phyloP scores from a whole-genome alignment of 2,113 vertebrate genomes.

The Hirundichthys speculiger region DNA sequence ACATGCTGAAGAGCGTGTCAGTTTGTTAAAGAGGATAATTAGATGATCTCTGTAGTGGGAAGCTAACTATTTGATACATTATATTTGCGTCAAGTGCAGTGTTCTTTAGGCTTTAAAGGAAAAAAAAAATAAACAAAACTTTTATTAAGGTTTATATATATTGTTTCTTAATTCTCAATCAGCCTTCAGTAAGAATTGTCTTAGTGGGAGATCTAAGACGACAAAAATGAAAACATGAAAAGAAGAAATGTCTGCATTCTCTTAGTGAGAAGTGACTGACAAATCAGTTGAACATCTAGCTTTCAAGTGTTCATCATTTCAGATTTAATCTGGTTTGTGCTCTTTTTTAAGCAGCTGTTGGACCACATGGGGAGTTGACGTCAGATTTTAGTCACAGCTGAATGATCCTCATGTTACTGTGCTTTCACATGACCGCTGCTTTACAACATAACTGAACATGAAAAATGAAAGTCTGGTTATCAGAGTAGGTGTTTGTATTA shows the following conservation, averaged over 20 bases:
- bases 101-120: constrained; percentile 3
- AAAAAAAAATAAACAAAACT: no score
- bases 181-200: constrained; percentile 8
- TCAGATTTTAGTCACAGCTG: constrained; percentile 10
- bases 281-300: constrained; percentile 37
- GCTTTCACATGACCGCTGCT: neutral
- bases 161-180: no score
- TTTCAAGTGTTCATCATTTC: constrained; percentile 1
- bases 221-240: constrained; percentile 26
- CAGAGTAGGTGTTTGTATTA: neutral
- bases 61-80: no score
- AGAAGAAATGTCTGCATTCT: constrained; percentile 28
- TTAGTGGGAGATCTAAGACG: constrained; percentile 41
- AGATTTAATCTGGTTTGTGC: constrained; percentile 30
- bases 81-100: constrained; percentile 25
- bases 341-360: constrained; percentile 38
- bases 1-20: neutral
- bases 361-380: constrained; percentile 24
- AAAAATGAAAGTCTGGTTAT: neutral
- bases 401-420: constrained; percentile 24
- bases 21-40: neutral
- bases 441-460: neutral
- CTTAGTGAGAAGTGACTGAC: constrained; percentile 17
- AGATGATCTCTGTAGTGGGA: constrained; percentile 27
- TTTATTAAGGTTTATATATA: no score